phyloP scores from a whole-genome alignment of 2,797 vertebrate genomes.

The Acanthurus tractus region DNA sequence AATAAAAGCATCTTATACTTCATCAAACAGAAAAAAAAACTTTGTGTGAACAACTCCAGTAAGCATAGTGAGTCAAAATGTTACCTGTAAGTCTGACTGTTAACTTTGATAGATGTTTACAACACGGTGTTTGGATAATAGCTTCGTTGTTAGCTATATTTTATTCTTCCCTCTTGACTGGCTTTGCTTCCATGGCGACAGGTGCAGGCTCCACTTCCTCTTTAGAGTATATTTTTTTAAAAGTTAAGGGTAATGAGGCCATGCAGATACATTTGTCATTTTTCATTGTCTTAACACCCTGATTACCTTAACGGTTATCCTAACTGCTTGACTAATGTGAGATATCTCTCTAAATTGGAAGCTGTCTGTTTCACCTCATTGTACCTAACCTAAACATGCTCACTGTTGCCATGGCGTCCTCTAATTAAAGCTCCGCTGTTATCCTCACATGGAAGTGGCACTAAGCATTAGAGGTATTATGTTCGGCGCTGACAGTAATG shows the following conservation, averaged over 20 bases:
- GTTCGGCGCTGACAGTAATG: slow-evolving; percentile 56
- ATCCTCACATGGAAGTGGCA: slow-evolving; percentile 74
- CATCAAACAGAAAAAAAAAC: not conserved
- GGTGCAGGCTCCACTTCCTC: not conserved
- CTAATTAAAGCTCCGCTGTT: slow-evolving; percentile 73
- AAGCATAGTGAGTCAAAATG: not conserved
- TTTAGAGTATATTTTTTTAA: not conserved
- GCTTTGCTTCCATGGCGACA: not conserved
- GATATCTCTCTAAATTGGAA: slow-evolving; percentile 42
- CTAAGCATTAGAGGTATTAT: slow-evolving; percentile 57
- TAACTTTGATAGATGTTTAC: not conserved
- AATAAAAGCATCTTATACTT: not conserved
- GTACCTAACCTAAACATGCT: slow-evolving; percentile 49
- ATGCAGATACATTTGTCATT: not conserved
- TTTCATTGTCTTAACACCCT: not conserved
- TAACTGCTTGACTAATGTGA: slow-evolving; percentile 25
- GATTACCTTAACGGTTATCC: not conserved
- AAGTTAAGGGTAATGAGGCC: not conserved
- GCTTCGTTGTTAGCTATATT: not conserved
- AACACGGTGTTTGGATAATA: not conserved
- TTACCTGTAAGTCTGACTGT: not conserved
- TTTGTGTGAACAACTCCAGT: not conserved
- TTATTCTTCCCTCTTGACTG: not conserved
- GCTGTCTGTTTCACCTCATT: slow-evolving; percentile 54
- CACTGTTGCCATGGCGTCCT: slow-evolving; percentile 65